Conservation (phyloP, 2,113 vertebrate species). For the Puma concolor region DNA sequence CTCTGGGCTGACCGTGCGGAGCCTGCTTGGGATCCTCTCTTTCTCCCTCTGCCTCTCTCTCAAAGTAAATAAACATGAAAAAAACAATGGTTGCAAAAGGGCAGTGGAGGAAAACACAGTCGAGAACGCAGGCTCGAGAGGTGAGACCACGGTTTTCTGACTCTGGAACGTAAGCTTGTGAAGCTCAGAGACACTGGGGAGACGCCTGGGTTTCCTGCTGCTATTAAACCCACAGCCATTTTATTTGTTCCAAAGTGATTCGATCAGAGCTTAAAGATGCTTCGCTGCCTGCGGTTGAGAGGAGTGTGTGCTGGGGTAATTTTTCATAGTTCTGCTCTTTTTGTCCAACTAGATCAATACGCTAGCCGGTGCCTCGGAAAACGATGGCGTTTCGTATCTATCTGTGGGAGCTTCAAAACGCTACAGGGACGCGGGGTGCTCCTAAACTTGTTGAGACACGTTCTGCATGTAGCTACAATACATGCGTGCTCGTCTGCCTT, state of each 20-base stretch:
- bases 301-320: constrained; percentile 38
- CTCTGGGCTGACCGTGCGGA: too few relatives aligned
- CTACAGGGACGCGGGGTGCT: neutral
- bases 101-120: neutral
- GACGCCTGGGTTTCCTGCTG: neutral
- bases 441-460: constrained; percentile 51
- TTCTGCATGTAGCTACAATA: constrained; percentile 23
- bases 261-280: constrained; percentile 50
- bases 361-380: constrained; percentile 53
- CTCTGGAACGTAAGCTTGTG: neutral
- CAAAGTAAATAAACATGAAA: too few relatives aligned
- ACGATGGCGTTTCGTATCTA: constrained; percentile 50
- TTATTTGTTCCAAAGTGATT: constrained; percentile 10
- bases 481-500: constrained; percentile 64
- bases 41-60: too few relatives aligned
- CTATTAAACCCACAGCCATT: neutral
- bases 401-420: constrained; percentile 74
- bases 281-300: constrained; percentile 40
- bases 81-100: neutral
- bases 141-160: neutral
- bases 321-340: constrained; percentile 72
- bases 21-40: too few relatives aligned
- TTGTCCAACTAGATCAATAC: constrained; percentile 71
- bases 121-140: neutral
- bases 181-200: neutral